These are phyloP conservation scores for Xyrichtys novacula DNA, from an alignment of 2,797 vertebrate species.

Conservation along the genomic window DNA sequence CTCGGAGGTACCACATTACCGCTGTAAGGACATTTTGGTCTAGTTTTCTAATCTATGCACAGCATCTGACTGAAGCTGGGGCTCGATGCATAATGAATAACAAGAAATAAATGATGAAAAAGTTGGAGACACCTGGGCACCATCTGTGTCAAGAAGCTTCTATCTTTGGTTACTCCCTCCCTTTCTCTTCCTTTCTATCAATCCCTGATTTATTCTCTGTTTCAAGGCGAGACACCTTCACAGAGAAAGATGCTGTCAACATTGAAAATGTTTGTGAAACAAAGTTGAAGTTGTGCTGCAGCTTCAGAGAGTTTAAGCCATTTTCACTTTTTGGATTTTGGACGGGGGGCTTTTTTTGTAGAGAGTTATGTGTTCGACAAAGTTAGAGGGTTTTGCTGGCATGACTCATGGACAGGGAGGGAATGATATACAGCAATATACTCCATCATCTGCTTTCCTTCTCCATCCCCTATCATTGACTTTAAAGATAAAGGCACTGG, in stretches of 20 bases:
- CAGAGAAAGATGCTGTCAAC: constrained; percentile 34
- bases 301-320: constrained; percentile 51
- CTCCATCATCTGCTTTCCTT: constrained; percentile 47
- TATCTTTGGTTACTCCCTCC: constrained; percentile 47
- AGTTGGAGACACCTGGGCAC: constrained; percentile 68
- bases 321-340: constrained; percentile 38
- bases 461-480: constrained; percentile 45
- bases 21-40: constrained; percentile 56
- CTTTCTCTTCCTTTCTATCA: constrained; percentile 16
- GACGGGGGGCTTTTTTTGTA: constrained; percentile 46
- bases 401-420: constrained; percentile 50
- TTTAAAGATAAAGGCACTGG: constrained; percentile 53
- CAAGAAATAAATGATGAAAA: constrained; percentile 79
- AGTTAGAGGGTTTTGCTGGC: constrained; percentile 45
- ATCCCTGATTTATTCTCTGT: constrained; percentile 28
- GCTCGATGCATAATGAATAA: constrained; percentile 78
- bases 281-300: constrained; percentile 44
- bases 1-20: constrained; percentile 55
- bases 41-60: constrained; percentile 68
- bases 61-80: constrained; percentile 69
- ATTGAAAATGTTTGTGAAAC: constrained; percentile 38
- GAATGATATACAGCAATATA: constrained; percentile 35
- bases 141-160: constrained; percentile 71
- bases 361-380: constrained; percentile 39
- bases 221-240: constrained; percentile 41